Base-by-base conservation (phyloP, 2,113 vertebrate species). In the Syngnathus typhle region DNA sequence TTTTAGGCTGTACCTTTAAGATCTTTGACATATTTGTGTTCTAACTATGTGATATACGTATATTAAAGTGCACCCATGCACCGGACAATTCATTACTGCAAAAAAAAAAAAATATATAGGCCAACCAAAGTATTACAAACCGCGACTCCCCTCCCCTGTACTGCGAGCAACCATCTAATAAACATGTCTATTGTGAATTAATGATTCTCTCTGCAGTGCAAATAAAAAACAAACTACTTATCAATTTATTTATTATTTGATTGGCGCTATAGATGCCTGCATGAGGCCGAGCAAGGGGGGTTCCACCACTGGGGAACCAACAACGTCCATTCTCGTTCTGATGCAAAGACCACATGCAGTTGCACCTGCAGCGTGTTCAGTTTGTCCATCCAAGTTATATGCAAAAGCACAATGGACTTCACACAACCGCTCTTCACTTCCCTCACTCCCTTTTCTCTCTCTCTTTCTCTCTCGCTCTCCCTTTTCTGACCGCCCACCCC, bases 381-480 rank as follows among this genome's bases (percentile, higher is more conserved):
- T 70, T 16, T 38, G 60, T 71, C 60, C 70, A 79, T 82, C 72
- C 54, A 38, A 15, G 61, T 80, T 83, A 74, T 21, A 70, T 15
- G 58, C 64, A 64, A 51, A 73, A 63, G 68, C 69, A 71, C 60
- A 61, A 61, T 36, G 39, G 19, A 76, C 61, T 51, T 71, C 68
- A 6, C 54, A 16, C 21, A 61, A 47, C 61, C 32, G n/a, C 75
- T 73, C 52, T 41, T 37, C 12, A 76, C 55, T 56, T 65, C 67
- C 23, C 65, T 60, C 56, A 18, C 68, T 41, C 67, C 51, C 64
- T 37, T 51, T 51, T 36, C 52, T 58, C 54, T 65, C 67, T 51
- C 61, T 46, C 77, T 43, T 70, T 52, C 58, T 59, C 78, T 54
- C 61, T 39, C 65, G 38, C 69, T 69, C 66, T 65, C n/a, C 36